Percentiles rank a stretch among this genome's conserved stretches.
phyloP scores from a whole-genome alignment of 2,888 invertebrate species.

The Drosophila greeni region DNA sequence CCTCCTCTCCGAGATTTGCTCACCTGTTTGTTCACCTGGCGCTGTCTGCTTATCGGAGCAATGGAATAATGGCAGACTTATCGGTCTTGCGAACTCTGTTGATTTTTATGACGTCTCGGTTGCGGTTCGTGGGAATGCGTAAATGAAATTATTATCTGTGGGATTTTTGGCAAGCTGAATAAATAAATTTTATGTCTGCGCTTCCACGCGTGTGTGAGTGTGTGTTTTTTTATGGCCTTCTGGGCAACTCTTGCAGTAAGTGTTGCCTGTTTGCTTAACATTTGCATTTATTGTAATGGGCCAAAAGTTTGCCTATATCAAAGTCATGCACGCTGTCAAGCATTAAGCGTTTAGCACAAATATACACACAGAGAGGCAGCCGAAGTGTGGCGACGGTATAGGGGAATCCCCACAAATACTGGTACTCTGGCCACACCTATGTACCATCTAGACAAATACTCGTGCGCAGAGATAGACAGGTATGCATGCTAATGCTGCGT shows the following conservation, averaged over 20 bases:
- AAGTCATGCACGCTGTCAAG: slow-evolving; percentile 60
- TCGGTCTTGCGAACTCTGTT: slow-evolving; percentile 49
- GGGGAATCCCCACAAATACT: too few species aligned
- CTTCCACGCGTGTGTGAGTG: slow-evolving; percentile 6
- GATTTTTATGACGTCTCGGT: slow-evolving; percentile 46
- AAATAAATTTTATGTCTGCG: slow-evolving; percentile 49
- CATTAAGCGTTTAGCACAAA: slow-evolving; percentile 54
- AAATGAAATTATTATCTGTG: slow-evolving; percentile 70
- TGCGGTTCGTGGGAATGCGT: slow-evolving; percentile 29
- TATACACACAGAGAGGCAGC: slow-evolving; percentile 25
- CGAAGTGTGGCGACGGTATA: too few species aligned
- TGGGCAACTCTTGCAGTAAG: slow-evolving; percentile 20
- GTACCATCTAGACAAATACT: slow-evolving; percentile 13
- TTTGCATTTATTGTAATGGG: slow-evolving; percentile 69
- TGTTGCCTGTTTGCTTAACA: slow-evolving; percentile 44
- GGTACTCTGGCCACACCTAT: too few species aligned
- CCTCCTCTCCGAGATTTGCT: slow-evolving; percentile 5
- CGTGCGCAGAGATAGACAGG: slow-evolving; percentile 29
- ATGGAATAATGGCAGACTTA: slow-evolving; percentile 43
- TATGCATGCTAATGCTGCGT: slow-evolving; percentile 68
- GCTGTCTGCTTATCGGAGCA: slow-evolving; percentile 32
- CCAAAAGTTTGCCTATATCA: slow-evolving; percentile 60
- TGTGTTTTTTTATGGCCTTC: slow-evolving; percentile 32
- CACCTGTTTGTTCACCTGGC: slow-evolving; percentile 23
- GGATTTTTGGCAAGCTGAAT: slow-evolving; percentile 50